These are phyloP conservation scores for Eristalinus aeneus DNA, from an alignment of 2,888 invertebrate genomes.

Conservation along the genomic window DNA sequence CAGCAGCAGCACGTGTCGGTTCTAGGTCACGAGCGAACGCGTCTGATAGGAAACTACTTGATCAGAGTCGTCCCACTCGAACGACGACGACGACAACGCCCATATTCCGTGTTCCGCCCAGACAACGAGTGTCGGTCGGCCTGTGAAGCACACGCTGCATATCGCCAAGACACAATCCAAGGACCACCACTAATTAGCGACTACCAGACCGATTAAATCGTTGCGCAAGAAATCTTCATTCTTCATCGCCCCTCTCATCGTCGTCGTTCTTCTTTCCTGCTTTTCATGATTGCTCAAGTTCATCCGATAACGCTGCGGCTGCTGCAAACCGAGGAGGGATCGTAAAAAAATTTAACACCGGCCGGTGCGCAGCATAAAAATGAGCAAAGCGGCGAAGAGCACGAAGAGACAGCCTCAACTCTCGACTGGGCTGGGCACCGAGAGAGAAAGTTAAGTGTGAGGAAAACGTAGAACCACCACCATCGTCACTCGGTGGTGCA, in stretches of 20 bases:
- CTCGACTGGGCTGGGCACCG: neutral
- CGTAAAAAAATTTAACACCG: neutral
- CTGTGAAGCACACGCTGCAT: neutral
- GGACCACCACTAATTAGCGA: neutral
- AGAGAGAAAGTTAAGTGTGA: constrained; percentile 35
- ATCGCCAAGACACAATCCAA: neutral
- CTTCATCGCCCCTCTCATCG: neutral
- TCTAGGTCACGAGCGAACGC: neutral
- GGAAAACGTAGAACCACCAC: constrained; percentile 14
- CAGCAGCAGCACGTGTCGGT: neutral
- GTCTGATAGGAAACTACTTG: neutral
- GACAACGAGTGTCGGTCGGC: neutral
- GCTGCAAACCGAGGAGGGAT: neutral
- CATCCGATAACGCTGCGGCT: neutral
- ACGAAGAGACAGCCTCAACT: neutral
- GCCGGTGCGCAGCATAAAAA: constrained; percentile 9
- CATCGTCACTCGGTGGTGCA: constrained; percentile 6
- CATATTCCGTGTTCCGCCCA: neutral
- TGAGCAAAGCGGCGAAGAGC: neutral
- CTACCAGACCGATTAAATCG: neutral
- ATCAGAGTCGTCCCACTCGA: neutral
- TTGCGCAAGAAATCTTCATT: neutral
- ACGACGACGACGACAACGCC: neutral
- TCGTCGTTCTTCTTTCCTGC: neutral
- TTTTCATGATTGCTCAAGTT: constrained; percentile 6